Percentiles rank a stretch among this genome's conserved stretches.
phyloP scores from a whole-genome alignment of 2,888 invertebrate genomes.

The Polymixis flavicincta region DNA sequence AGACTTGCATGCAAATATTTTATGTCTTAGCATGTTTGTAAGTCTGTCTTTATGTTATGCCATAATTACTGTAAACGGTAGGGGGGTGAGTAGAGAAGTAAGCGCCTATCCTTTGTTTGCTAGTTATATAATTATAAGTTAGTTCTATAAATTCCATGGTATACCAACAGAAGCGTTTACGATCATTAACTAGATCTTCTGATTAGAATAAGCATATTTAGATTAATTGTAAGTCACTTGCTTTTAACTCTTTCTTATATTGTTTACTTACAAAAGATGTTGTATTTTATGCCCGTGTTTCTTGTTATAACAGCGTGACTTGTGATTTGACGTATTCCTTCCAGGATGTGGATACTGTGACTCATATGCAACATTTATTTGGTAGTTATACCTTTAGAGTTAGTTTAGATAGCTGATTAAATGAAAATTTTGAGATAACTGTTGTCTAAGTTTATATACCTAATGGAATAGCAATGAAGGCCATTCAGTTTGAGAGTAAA shows the following conservation, averaged over 20 bases:
- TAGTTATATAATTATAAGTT: not conserved
- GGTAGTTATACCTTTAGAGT: too few species aligned
- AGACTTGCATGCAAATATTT: constrained; percentile 22
- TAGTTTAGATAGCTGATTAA: too few species aligned
- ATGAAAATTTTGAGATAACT: too few species aligned
- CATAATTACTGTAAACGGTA: not conserved
- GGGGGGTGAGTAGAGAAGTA: not conserved
- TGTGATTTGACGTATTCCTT: too few species aligned
- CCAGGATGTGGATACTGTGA: too few species aligned
- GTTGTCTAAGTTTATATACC: too few species aligned
- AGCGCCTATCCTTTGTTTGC: not conserved
- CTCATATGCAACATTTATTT: too few species aligned
- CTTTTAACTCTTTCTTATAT: not conserved
- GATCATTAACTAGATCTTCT: not conserved
- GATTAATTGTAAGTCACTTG: not conserved
- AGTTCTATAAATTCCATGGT: not conserved
- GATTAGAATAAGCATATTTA: not conserved
- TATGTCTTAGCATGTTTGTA: not conserved
- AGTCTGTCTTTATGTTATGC: not conserved
- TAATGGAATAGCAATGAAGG: too few species aligned
- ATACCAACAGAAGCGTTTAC: not conserved
- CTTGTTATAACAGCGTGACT: too few species aligned
- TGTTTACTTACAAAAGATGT: not conserved
- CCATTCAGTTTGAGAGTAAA: too few species aligned
- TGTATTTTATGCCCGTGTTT: not conserved